Evolutionary conservation across 2,797 vertebrate species (phyloP), one percentile per base, ranked within the genome.

Genomic region (Coccyzus lansbergi): DNA sequence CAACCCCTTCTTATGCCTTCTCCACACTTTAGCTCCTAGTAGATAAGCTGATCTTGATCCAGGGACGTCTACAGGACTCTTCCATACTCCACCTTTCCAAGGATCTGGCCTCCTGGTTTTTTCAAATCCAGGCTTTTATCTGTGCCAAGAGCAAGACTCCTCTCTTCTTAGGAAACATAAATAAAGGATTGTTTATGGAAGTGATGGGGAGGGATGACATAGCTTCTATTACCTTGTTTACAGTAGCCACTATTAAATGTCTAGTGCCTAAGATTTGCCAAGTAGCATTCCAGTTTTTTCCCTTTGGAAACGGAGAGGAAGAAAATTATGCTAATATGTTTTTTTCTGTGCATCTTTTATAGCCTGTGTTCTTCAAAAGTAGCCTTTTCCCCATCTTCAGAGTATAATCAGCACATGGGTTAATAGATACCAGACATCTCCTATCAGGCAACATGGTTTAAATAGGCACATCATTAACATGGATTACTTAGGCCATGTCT

Each of bases 381-480:
- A 74, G 40, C 33, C 10, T 77, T 72, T 52, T 6, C 31, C n/a
- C 25, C 40, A 34, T 71, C 86, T 82, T 87, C 56, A 15, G 58
- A 60, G 58, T 12, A 21, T 40, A 75, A 75, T 38, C 93, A 76
- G 44, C 31, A 58, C 11, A 31, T 0, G 5, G 78, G 93, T 86
- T 42, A 70, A 82, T 86, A 86, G 79, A 76, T 60, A 55, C 74
- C 85, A 90, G 91, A 90, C 24, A 49, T 33, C 62, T 91, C 60
- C 87, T 90, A 93, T 92, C 83, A 93, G 71, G 83, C 83, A 93
- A 94, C 90, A 85, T 28, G 44, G 74, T 88, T 96, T 95, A 94
- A 96, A 92, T 88, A 93, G 92, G 65, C 82, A 85, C 86, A 65
- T 94, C 94, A 93, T 94, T 97, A 94, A 86, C 91, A 77, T 90